phyloP scores from a whole-genome alignment of 2,797 vertebrate species.

The Paedocypris micromegethes region DNA sequence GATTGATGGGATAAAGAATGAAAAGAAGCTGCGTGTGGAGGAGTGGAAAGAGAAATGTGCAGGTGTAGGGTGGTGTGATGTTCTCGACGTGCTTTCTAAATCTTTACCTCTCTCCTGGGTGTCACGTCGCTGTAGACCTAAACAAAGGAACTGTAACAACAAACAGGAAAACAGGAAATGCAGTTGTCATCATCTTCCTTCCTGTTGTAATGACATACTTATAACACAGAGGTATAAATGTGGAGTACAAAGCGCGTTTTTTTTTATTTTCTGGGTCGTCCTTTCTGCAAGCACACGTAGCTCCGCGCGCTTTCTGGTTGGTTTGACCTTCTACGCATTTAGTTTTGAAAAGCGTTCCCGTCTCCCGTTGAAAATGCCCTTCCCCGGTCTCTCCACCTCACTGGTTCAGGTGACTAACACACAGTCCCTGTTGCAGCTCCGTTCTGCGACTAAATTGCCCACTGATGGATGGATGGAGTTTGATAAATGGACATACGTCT shows the following conservation, averaged over 20 bases:
- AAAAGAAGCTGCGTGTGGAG: constrained; percentile 28
- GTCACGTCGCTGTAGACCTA: constrained; percentile 32
- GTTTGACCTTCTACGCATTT: constrained; percentile 25
- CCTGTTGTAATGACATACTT: constrained; percentile 38
- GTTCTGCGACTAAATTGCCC: constrained; percentile 27
- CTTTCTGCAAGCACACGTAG: background rate
- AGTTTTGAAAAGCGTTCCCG: constrained; percentile 22
- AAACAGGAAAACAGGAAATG: constrained; percentile 42
- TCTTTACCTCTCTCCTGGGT: constrained; percentile 43
- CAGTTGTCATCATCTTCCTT: constrained; percentile 42
- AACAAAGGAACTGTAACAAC: constrained; percentile 37
- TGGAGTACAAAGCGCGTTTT: constrained; percentile 21
- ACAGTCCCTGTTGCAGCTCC: constrained; percentile 14
- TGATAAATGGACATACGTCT: constrained; percentile 32
- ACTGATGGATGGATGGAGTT: constrained; percentile 40
- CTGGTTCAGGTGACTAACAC: constrained; percentile 21
- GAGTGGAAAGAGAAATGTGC: constrained; percentile 55
- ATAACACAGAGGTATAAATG: constrained; percentile 25
- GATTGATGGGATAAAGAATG: constrained; percentile 28
- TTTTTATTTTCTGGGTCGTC: constrained; percentile 15
- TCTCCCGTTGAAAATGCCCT: constrained; percentile 16
- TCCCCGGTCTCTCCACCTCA: constrained; percentile 8
- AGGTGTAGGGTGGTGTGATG: constrained; percentile 48
- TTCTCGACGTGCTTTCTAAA: constrained; percentile 37
- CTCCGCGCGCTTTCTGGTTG: constrained; percentile 23